Percentiles rank a stretch among this genome's conserved stretches.
Conservation (phyloP, 2,113 vertebrate genomes). For the Micromys minutus region DNA sequence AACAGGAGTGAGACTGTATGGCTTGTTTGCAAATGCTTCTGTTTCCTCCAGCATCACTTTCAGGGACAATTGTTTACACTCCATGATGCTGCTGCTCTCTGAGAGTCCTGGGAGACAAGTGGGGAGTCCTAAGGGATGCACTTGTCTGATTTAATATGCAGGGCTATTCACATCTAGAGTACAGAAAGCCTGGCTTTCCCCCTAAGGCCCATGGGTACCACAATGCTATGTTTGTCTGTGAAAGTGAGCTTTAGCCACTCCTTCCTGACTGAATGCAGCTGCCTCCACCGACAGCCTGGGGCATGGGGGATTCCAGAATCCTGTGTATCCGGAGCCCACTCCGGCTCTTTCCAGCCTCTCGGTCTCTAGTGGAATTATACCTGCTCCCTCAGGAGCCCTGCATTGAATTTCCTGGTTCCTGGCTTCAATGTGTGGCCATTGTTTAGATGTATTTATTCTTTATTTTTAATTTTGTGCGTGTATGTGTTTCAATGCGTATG, state of each 20-base stretch:
- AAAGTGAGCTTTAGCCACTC: neutral
- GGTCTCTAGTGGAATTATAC: neutral
- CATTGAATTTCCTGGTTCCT: neutral
- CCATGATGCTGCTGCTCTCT: neutral
- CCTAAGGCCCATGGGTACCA: neutral
- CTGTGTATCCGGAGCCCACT: fast-evolving
- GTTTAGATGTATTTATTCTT: neutral
- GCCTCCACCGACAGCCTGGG: neutral
- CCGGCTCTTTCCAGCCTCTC: neutral
- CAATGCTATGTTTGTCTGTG: neutral
- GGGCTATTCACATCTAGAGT: neutral
- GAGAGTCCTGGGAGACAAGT: slow-evolving; percentile 23
- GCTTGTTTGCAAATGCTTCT: neutral
- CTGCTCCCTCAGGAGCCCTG: neutral
- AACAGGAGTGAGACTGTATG: neutral
- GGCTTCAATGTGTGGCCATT: neutral
- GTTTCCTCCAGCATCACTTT: neutral
- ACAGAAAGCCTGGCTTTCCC: slow-evolving; percentile 9
- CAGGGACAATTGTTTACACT: slow-evolving; percentile 6
- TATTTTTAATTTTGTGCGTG: neutral
- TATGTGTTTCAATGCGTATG: too few relatives aligned
- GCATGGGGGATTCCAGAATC: neutral
- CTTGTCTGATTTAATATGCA: slow-evolving; percentile 62
- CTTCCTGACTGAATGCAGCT: neutral
- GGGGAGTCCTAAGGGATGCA: neutral